Evolutionary conservation across 2,888 invertebrate genomes (phyloP).

Genomic region (Ecliptopera silaceata): DNA sequence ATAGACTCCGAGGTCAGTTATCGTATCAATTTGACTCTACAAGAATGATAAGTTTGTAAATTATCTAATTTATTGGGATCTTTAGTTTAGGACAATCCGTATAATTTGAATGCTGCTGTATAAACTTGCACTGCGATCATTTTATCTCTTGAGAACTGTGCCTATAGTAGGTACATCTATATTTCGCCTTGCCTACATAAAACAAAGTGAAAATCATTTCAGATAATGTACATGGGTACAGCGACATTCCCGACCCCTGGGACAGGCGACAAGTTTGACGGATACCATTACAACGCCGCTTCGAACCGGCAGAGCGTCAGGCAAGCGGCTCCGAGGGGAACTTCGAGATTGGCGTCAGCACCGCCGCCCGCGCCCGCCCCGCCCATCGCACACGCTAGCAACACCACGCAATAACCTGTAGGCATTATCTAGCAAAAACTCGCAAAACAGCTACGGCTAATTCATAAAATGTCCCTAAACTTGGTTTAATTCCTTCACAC

Average conservation of each 20-base stretch:
- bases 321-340: constrained; percentile 59
- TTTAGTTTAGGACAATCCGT: too few relatives aligned
- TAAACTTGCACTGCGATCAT: too few relatives aligned
- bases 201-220: constrained; percentile 6
- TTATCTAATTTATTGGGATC: too few relatives aligned
- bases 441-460: background rate
- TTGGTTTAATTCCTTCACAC: too few relatives aligned
- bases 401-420: constrained; percentile 47
- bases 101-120: too few relatives aligned
- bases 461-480: background rate
- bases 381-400: constrained; percentile 48
- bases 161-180: background rate
- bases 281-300: constrained; percentile 79
- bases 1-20: too few relatives aligned
- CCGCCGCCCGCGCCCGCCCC: constrained; percentile 52
- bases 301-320: constrained; percentile 71
- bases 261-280: constrained; percentile 68
- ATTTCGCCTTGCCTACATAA: background rate
- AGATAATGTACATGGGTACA: constrained; percentile 80
- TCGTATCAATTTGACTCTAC: too few relatives aligned
- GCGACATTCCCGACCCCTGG: constrained; percentile 65
- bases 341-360: constrained; percentile 42
- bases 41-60: too few relatives aligned
- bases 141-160: too few relatives aligned
- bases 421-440: background rate